Base-by-base conservation (phyloP, 1,140 invertebrate genomes). In the Sycophila sp. region DNA sequence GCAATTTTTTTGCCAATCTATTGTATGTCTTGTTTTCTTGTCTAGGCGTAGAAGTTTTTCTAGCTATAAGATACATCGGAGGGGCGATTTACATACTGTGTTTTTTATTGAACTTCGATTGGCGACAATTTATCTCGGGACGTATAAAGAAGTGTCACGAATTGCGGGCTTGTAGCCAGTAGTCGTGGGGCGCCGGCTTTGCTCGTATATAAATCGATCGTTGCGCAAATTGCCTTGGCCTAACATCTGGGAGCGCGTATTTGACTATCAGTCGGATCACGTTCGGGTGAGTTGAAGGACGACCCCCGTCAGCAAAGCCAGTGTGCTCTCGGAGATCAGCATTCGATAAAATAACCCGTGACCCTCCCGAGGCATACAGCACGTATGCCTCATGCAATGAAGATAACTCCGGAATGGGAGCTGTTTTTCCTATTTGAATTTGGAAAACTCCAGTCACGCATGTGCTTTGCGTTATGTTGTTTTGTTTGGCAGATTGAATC, bases 251-350 rank as follows among this genome's bases (percentile, higher is more conserved):
- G 65, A 68, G 71, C 69, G 10, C 22, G 51, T 55, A 76, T 79
- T 77, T 78, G 77, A 78, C 77, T 80, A 78, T 80, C 75, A 71
- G 76, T 69, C 76, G 64, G 72, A 80, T 82, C 80, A 73, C 77
- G 65, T 78, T 72, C 75, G 62, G 19, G 32, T 47, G 53, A 59
- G 49, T 42, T 71, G 71, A 78, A 75, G 73, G 69, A 77, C 69
- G 56, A 40, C 40, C 42, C 45, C 19, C 40, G 38, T 60, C 56
- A 40, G 66, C n/a, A 26, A 24, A 30, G 22, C 10, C 6, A n/a
- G 49, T n/a, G n/a, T 24, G 26, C 40, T 8, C 45, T 2, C 53
- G 22, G 56, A 60, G 75, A 80, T 80, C 64, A 67, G 72, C 63
- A 73, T 75, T 78, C 73, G 78, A 80, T 79, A 79, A 78, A 77